Base-by-base conservation (phyloP, 2,888 invertebrate genomes). In the Steromphala cineraria region DNA sequence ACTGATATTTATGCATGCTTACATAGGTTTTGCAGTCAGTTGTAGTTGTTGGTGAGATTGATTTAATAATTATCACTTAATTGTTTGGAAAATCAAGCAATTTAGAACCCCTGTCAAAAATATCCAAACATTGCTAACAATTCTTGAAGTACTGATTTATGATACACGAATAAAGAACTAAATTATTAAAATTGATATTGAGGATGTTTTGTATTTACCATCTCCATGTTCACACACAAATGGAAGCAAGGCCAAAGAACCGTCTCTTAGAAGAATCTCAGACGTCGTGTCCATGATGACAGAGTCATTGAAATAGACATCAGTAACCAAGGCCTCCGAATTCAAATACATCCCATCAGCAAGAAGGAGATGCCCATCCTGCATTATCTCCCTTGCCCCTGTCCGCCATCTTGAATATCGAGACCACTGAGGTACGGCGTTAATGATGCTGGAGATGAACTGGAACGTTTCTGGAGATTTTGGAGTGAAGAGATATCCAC, bases 311-410 rank as follows among this genome's bases (percentile, higher is more conserved):
- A 31, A 19, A 36, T 31, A 71, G 1, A 36, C 15, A 15, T 71
- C 71, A 10, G 10, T n/a, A 17, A 19, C 71, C 71, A 71, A 36
- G 4, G 28, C 71, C n/a, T 17, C 40, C 19, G 71, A 71, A 17
- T n/a, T 17, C 71, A 71, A n/a, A 31, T 71, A 71, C 17, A 19
- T 40, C 36, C 71, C 71, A 17, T 71, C 71, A n/a, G 71, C 36
- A 31, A 71, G 19, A 13, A 71, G n/a, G 17, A 71, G 19, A 19
- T 71, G 71, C 17, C 71, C 71, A 8, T 71, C 71, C 71, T 24
- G 71, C 71, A 71, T 71, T 36, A 71, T n/a, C 40, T 71, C 71
- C 17, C 71, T 28, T 71, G 71, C 71, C 36, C 71, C 71, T 31
- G 71, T 71, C 36, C 71, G 71, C 71, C 71, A 71, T 19, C 10